Base-by-base conservation (phyloP, 2,888 invertebrate genomes). In the Nomada fabriciana region DNA sequence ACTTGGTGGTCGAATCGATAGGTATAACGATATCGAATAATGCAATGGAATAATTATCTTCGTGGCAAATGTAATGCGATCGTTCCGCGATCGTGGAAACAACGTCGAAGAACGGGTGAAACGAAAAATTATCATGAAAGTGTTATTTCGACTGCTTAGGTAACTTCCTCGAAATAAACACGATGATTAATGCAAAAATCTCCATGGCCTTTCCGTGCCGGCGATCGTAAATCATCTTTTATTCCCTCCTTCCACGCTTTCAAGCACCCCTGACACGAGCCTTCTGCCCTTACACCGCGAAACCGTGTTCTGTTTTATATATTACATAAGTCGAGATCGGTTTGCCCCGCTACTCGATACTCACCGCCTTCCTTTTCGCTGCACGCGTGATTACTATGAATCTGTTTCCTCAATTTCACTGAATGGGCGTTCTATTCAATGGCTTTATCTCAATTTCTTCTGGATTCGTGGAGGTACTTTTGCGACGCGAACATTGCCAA, bases 171-270 rank as follows among this genome's bases (percentile, higher is more conserved):
- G 60, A 60, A 73, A 76, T 50, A 57, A 70, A 65, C 57, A 67
- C 53, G 20, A 25, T 47, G 20, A 29, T 53, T 53, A 9, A 23
- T 57, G 52, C 59, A 82, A 79, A 82, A 84, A 84, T 84, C 79
- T 82, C 79, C 79, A 76, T 84, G 82, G 73, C 65, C 59, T 70
- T 70, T 61, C 25, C 57, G 25, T 25, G 25, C 25, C 25, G 25
- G 25, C 2, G 25, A 47, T 68, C 84, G 79, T 84, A 84, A 84
- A 84, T 84, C 84, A 84, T 76, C 61, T 64, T 60, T 20, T 53
- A 57, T 63, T 25, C 60, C n/a, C 29, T 23, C 53, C 50, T 57
- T 47, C 71, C 23, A 23, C 57, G 64, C 60, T 71, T 59, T 55
- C 64, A 7, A 50, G 72, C 47, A 36, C 25, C 74, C 60, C 59